These are phyloP conservation scores for Rhabdophis nuchalis DNA, from an alignment of 2,797 vertebrate species.

Conservation along the genomic window DNA sequence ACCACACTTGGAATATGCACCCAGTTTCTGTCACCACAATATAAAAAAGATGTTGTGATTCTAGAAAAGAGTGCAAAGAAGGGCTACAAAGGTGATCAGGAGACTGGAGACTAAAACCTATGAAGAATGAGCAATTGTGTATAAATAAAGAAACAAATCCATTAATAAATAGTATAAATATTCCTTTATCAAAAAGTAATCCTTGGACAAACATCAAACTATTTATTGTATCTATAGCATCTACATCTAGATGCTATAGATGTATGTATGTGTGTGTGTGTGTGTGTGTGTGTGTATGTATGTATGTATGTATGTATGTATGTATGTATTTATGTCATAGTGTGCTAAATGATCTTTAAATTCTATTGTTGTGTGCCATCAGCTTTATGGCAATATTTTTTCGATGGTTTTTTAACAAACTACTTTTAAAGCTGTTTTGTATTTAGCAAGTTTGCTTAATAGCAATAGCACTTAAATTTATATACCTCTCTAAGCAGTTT, in stretches of 20 bases:
- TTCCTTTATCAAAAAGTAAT: no score
- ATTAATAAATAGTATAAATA: no score
- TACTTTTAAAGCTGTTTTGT: constrained; percentile 26
- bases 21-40: not conserved
- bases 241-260: not conserved
- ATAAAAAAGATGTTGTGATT: not conserved
- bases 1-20: not conserved
- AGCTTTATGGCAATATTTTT: not conserved
- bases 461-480: no score
- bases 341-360: not conserved
- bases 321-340: no score
- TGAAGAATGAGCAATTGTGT: not conserved
- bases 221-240: not conserved
- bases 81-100: not conserved
- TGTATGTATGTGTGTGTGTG: no score
- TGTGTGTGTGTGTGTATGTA: no score
- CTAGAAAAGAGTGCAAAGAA: not conserved
- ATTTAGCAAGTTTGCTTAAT: constrained; percentile 22
- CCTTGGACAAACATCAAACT: no score
- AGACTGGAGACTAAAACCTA: not conserved
- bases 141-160: not conserved
- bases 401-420: not conserved
- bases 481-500: no score
- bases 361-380: not conserved
- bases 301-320: no score